phyloP scores from a whole-genome alignment of 2,888 invertebrate species.

The Hofmannophila pseudospretella region DNA sequence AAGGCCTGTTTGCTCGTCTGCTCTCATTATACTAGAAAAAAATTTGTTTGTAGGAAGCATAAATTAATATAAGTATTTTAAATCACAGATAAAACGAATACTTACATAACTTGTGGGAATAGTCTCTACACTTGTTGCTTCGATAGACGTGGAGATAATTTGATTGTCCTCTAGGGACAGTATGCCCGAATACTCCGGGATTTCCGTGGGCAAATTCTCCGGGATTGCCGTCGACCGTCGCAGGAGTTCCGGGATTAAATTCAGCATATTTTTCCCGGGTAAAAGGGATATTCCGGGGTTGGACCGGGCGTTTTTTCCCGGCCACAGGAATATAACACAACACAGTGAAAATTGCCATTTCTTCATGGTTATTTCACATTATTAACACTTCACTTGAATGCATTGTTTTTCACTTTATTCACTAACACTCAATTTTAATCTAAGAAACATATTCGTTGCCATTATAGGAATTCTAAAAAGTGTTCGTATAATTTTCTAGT shows the following conservation, averaged over 20 bases:
- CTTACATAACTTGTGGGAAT: constrained; percentile 19
- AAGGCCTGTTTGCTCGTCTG: no score
- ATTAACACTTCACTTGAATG: constrained; percentile 12
- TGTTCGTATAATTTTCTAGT: no score
- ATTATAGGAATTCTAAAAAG: no score
- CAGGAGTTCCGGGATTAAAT: constrained; percentile 34
- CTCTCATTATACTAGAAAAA: no score
- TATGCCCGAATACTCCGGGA: constrained; percentile 6
- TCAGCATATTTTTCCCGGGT: constrained; percentile 35
- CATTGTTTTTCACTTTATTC: neutral
- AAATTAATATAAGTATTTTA: no score
- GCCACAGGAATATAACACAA: constrained; percentile 28
- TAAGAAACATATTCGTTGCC: no score
- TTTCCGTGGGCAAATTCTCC: constrained; percentile 4
- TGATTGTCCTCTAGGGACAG: constrained; percentile 8
- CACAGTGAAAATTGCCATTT: constrained; percentile 35
- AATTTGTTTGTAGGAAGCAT: no score
- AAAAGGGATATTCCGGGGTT: constrained; percentile 27
- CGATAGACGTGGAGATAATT: constrained; percentile 9
- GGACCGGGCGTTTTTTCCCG: constrained; percentile 24
- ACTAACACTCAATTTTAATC: neutral
- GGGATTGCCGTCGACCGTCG: constrained; percentile 19
- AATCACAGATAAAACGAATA: no score
- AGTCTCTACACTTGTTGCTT: constrained; percentile 1
- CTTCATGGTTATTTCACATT: constrained; percentile 36